Evolutionary conservation across 1,140 invertebrate genomes (phyloP).

Genomic region (Drosophila virilis): DNA sequence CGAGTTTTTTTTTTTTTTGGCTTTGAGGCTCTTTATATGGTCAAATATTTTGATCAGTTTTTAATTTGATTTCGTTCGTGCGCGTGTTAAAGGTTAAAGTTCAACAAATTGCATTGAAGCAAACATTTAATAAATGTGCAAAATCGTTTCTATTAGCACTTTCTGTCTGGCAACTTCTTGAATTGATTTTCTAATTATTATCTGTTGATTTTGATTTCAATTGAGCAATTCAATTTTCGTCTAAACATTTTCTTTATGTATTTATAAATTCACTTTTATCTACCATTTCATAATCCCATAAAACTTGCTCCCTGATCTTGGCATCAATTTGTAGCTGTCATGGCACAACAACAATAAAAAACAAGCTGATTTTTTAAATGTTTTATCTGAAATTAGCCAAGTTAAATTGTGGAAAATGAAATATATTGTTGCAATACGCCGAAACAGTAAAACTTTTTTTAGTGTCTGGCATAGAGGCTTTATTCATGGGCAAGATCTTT

Average conservation of each 20-base stretch:
- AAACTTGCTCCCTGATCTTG: constrained; percentile 31
- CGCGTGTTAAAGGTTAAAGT: constrained; percentile 56
- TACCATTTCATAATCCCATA: constrained; percentile 38
- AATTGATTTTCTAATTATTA: not conserved
- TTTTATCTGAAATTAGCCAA: constrained; percentile 56
- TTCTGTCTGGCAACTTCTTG: not conserved
- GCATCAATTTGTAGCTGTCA: constrained; percentile 24
- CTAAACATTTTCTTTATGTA: constrained; percentile 23
- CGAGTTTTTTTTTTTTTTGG: constrained; percentile 51
- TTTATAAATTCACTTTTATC: constrained; percentile 6
- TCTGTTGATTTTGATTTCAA: constrained; percentile 16
- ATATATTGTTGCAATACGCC: constrained; percentile 40
- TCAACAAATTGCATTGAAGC: constrained; percentile 27
- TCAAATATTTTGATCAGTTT: constrained; percentile 74
- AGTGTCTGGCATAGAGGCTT: constrained; percentile 42
- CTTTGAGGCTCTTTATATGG: constrained; percentile 52
- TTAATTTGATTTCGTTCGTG: constrained; percentile 69
- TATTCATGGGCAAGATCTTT: constrained; percentile 55
- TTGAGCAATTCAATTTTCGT: not conserved
- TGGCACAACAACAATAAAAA: constrained; percentile 49
- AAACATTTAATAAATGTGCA: not conserved
- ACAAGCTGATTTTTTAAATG: constrained; percentile 16
- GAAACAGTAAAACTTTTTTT: constrained; percentile 35
- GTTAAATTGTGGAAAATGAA: constrained; percentile 45
- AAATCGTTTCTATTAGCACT: not conserved